phyloP scores from a whole-genome alignment of 2,797 vertebrate genomes.

The Bucorvus abyssinicus region DNA sequence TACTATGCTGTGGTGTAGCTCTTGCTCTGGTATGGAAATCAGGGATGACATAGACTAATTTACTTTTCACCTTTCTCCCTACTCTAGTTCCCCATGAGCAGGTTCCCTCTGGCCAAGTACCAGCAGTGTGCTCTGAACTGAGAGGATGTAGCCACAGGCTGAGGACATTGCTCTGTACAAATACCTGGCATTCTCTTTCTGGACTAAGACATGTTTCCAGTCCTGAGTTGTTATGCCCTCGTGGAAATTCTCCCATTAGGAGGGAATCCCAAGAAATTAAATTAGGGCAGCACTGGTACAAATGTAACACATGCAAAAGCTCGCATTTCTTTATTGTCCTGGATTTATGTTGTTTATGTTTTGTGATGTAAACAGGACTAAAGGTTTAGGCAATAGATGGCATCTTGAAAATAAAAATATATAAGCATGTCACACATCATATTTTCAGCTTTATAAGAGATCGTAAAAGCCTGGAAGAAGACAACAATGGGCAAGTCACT shows the following conservation, averaged over 20 bases:
- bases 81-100: background rate
- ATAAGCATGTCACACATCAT: fast-evolving
- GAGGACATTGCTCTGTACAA: background rate
- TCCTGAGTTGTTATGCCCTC: background rate
- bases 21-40: background rate
- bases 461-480: background rate
- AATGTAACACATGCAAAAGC: background rate
- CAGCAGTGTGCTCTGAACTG: background rate
- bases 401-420: background rate
- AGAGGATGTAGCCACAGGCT: background rate
- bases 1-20: background rate
- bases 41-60: background rate
- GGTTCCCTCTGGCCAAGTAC: background rate
- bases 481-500: background rate
- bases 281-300: background rate
- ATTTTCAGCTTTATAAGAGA: background rate
- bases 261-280: background rate
- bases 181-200: background rate
- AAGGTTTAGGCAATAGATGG: background rate
- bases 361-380: background rate
- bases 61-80: background rate
- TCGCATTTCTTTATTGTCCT: background rate
- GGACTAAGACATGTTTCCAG: background rate
- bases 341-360: background rate
- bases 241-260: background rate